A percentile compares a stretch with the other conserved stretches of the same genome.
These are phyloP conservation scores for Caenorhabditis latens DNA, from an alignment of 1,140 invertebrate species.

Conservation along the genomic window DNA sequence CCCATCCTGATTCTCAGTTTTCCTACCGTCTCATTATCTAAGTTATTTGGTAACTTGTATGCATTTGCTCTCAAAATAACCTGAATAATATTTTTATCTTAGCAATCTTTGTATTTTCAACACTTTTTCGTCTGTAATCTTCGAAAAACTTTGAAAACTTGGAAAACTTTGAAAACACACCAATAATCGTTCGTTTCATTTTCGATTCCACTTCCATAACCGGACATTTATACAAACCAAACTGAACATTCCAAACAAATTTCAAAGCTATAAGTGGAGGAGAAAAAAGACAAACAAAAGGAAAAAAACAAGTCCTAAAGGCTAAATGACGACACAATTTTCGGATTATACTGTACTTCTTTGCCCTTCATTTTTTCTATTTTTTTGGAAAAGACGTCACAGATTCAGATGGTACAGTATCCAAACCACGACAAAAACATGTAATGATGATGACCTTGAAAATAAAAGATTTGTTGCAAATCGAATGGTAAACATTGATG, in stretches of 20 bases:
- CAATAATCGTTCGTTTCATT: not conserved
- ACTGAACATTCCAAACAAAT: not conserved
- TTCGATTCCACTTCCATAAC: constrained; percentile 12
- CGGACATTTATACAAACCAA: constrained; percentile 43
- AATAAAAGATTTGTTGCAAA: constrained; percentile 6
- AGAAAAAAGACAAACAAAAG: constrained; percentile 4
- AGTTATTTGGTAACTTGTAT: too few species aligned
- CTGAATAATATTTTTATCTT: too few species aligned
- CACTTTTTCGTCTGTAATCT: too few species aligned
- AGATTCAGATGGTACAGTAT: constrained; percentile 31
- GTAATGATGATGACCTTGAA: constrained; percentile 50
- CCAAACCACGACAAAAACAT: constrained; percentile 29
- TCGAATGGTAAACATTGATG: constrained; percentile 17
- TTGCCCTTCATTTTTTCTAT: not conserved
- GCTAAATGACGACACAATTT: constrained; percentile 41
- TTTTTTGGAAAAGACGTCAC: constrained; percentile 13
- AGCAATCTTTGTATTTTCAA: too few species aligned
- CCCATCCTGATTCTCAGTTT: too few species aligned
- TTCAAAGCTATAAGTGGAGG: constrained; percentile 3
- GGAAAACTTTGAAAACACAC: too few species aligned
- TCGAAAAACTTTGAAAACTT: too few species aligned
- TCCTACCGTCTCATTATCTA: too few species aligned
- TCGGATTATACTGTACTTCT: constrained; percentile 14
- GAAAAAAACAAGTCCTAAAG: constrained; percentile 22
- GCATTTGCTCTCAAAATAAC: too few species aligned